phyloP scores from a whole-genome alignment of 1,140 invertebrate species.

The Drosophila bocki region DNA sequence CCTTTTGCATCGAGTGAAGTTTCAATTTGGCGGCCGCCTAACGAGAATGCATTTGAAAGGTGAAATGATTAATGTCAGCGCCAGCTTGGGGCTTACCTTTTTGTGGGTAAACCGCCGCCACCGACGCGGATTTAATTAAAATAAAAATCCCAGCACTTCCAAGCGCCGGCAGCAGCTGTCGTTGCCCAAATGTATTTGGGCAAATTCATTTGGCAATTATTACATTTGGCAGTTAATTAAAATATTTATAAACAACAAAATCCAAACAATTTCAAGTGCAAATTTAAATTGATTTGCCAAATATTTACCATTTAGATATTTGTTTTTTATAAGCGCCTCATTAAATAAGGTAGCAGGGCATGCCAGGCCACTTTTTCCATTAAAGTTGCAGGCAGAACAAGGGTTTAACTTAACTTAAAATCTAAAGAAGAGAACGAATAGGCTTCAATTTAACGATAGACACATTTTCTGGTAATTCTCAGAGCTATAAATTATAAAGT shows the following conservation, averaged over 20 bases:
- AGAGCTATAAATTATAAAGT: neutral
- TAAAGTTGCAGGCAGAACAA: neutral
- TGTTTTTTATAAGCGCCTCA: neutral
- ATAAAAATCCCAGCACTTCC: constrained; percentile 33
- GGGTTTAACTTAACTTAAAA: too few species aligned
- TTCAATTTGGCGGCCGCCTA: constrained; percentile 51
- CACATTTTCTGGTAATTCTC: neutral
- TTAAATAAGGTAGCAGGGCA: neutral
- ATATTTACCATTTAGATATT: constrained; percentile 25
- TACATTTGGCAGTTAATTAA: constrained; percentile 62
- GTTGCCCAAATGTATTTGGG: constrained; percentile 27
- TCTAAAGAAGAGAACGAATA: fast-evolving
- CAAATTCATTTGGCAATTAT: constrained; percentile 38
- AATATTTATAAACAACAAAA: constrained; percentile 41
- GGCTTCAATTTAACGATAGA: neutral
- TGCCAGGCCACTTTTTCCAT: neutral
- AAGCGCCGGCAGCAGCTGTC: constrained; percentile 40
- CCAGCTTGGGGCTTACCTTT: constrained; percentile 31
- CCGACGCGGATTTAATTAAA: constrained; percentile 43
- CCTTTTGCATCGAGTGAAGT: constrained; percentile 41
- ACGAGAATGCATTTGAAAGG: constrained; percentile 52
- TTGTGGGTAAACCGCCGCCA: constrained; percentile 35
- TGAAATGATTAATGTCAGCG: constrained; percentile 57
- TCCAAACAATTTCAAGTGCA: constrained; percentile 21
- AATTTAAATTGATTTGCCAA: constrained; percentile 50